Percentiles rank a stretch among this genome's conserved stretches.
phyloP scores from a whole-genome alignment of 2,797 vertebrate species.

The Brotula barbata region DNA sequence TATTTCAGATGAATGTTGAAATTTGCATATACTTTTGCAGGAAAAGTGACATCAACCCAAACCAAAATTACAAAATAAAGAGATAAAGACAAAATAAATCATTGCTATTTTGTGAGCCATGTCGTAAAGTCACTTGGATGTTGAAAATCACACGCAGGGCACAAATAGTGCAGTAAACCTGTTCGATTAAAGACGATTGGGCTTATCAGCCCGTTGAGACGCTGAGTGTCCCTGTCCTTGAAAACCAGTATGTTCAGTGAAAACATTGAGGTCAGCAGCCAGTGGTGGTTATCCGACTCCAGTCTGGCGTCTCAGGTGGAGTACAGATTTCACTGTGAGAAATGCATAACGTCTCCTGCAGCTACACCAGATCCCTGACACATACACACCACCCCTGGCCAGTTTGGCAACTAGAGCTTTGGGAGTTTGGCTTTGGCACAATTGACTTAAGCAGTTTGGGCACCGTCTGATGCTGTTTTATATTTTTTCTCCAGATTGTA shows the following conservation, averaged over 20 bases:
- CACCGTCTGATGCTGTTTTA: slow-evolving; percentile 36
- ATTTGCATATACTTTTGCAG: slow-evolving; percentile 47
- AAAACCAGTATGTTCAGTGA: slow-evolving; percentile 64
- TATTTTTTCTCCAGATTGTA: slow-evolving; percentile 47
- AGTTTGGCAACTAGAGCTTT: slow-evolving; percentile 29
- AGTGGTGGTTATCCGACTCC: slow-evolving; percentile 76
- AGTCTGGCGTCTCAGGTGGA: slow-evolving; percentile 71
- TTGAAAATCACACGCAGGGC: slow-evolving; percentile 41
- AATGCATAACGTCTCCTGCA: slow-evolving; percentile 67
- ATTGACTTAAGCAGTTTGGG: slow-evolving; percentile 42
- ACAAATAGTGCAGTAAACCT: slow-evolving; percentile 26
- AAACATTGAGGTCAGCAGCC: slow-evolving; percentile 72
- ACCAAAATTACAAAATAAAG: too few species aligned
- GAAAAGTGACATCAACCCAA: too few species aligned
- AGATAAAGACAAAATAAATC: slow-evolving; percentile 38
- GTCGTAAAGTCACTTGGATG: slow-evolving; percentile 31
- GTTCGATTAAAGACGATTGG: slow-evolving; percentile 55
- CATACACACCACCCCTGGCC: slow-evolving; percentile 54
- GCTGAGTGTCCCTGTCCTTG: slow-evolving; percentile 47
- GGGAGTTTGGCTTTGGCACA: slow-evolving; percentile 44
- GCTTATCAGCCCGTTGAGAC: slow-evolving; percentile 37
- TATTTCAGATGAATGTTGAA: slow-evolving; percentile 51
- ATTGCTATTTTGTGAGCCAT: slow-evolving; percentile 6
- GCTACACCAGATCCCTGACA: slow-evolving; percentile 68
- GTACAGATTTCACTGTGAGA: slow-evolving; percentile 76